Percentiles rank a stretch among this genome's conserved stretches.
These are phyloP conservation scores for Philopotamus ludificatus DNA, from an alignment of 1,140 invertebrate genomes.

Conservation along the genomic window DNA sequence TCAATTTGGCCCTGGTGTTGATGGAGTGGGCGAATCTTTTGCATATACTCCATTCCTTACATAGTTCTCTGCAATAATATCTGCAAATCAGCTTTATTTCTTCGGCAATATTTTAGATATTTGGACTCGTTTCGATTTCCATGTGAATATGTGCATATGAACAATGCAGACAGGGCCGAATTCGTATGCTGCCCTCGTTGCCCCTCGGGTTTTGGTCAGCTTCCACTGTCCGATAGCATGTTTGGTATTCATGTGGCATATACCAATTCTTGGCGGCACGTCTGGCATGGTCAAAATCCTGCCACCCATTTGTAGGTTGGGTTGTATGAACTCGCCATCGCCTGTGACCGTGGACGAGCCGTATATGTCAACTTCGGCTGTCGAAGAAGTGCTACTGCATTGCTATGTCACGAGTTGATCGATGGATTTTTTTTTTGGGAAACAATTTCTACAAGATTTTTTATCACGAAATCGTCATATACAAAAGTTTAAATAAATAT, in stretches of 20 bases:
- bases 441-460: too few relatives aligned
- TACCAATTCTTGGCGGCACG: not conserved
- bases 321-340: conserved; percentile 14
- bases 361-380: conserved; percentile 6
- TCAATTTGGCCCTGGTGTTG: too few relatives aligned
- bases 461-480: too few relatives aligned
- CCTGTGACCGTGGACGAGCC: not conserved
- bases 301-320: conserved; percentile 16
- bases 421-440: too few relatives aligned
- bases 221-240: conserved; percentile 17
- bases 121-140: conserved; percentile 2
- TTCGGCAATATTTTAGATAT: too few relatives aligned
- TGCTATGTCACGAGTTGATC: too few relatives aligned
- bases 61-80: too few relatives aligned
- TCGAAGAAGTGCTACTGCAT: too few relatives aligned
- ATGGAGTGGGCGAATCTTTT: too few relatives aligned
- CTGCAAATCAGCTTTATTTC: too few relatives aligned
- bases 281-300: conserved; percentile 27
- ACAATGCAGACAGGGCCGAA: conserved; percentile 16
- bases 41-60: too few relatives aligned
- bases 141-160: conserved; percentile 3
- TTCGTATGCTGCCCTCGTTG: conserved; percentile 18
- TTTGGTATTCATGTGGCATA: conserved; percentile 23
- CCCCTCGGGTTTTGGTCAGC: conserved; percentile 22
- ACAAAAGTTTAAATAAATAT: too few relatives aligned